phyloP scores from a whole-genome alignment of 2,113 vertebrate species.

The Lepus timidus region DNA sequence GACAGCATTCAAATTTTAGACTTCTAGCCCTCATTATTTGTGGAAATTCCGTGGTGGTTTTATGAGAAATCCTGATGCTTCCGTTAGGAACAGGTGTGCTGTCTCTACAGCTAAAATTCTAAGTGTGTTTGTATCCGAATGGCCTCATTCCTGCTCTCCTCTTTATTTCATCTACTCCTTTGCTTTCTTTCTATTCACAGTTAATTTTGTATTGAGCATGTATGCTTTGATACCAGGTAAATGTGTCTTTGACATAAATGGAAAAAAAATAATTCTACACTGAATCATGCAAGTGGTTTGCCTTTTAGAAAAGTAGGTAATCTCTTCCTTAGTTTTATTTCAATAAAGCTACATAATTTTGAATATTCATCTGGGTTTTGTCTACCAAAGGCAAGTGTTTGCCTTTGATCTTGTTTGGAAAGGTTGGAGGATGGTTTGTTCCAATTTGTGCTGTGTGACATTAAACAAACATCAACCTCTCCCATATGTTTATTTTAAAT shows the following conservation, averaged over 20 bases:
- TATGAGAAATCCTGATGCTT: rapidly evolving
- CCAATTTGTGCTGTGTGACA: not conserved
- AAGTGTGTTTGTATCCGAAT: not conserved
- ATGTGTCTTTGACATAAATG: not conserved
- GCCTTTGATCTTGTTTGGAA: not conserved
- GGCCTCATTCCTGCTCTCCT: rapidly evolving
- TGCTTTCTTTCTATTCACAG: not conserved
- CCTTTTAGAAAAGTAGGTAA: not conserved
- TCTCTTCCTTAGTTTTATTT: not conserved
- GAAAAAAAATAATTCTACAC: not conserved
- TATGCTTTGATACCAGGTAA: not conserved
- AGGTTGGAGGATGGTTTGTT: not conserved
- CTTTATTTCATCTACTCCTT: not conserved
- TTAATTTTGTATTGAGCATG: not conserved
- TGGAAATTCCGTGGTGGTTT: not conserved
- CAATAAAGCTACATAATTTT: not conserved
- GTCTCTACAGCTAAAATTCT: not conserved
- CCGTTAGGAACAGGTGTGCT: not conserved
- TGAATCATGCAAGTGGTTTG: not conserved
- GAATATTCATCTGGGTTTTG: not conserved
- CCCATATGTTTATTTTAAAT: constrained; percentile 15
- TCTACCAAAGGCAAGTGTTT: not conserved
- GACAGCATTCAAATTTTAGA: not conserved
- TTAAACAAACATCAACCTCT: not conserved
- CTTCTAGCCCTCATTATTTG: rapidly evolving